Percentiles rank a stretch among this genome's conserved stretches.
phyloP scores from a whole-genome alignment of 2,888 invertebrate species.

The Theretra japonica region DNA sequence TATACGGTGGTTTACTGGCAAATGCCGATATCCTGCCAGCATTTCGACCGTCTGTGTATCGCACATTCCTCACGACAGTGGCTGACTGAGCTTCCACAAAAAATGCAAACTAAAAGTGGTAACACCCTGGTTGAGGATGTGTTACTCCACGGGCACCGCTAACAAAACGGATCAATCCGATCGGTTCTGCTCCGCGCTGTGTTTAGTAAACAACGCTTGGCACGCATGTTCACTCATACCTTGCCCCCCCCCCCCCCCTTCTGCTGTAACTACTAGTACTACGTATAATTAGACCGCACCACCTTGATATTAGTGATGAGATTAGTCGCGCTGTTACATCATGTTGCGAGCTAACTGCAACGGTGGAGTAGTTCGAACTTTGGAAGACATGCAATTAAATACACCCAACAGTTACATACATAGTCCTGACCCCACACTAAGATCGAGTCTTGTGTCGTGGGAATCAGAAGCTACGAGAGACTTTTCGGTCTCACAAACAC shows the following conservation, averaged over 20 bases:
- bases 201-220: constrained; percentile 16
- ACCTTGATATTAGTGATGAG: not conserved
- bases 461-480: too few relatives aligned
- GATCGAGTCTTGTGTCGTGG: too few relatives aligned
- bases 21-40: too few relatives aligned
- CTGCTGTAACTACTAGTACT: not conserved
- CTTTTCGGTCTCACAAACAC: too few relatives aligned
- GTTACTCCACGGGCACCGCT: not conserved
- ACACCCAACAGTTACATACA: too few relatives aligned
- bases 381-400: too few relatives aligned
- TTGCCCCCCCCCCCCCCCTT: not conserved
- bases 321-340: not conserved
- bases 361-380: too few relatives aligned
- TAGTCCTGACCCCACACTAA: too few relatives aligned
- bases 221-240: not conserved
- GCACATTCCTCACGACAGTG: too few relatives aligned
- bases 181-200: not conserved
- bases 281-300: constrained; percentile 11
- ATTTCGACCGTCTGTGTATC: too few relatives aligned
- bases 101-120: not conserved
- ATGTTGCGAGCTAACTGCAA: too few relatives aligned
- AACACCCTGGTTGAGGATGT: not conserved
- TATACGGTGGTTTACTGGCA: too few relatives aligned
- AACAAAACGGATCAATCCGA: not conserved
- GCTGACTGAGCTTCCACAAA: not conserved